A percentile compares a stretch with the other conserved stretches of the same genome.
These are phyloP conservation scores for Decapterus maruadsi DNA, from an alignment of 2,797 vertebrate genomes.

Conservation along the genomic window DNA sequence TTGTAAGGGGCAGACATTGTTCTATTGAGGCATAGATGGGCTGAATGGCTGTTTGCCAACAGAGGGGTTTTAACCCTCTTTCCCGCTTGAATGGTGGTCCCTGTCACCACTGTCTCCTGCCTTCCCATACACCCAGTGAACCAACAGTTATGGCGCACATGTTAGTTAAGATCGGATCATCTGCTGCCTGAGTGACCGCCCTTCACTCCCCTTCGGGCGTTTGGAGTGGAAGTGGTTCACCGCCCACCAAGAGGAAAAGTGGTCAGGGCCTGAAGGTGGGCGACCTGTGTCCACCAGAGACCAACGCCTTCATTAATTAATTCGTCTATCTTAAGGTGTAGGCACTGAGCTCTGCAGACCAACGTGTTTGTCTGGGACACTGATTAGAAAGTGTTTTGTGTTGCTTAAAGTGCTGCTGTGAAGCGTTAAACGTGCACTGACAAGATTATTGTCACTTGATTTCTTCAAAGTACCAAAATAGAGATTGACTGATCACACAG, in stretches of 20 bases:
- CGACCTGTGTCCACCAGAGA: conserved; percentile 50
- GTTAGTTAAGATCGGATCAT: conserved; percentile 57
- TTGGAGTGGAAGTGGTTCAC: conserved; percentile 24
- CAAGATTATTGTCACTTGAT: conserved; percentile 67
- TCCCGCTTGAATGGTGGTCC: conserved; percentile 19
- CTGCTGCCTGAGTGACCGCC: conserved; percentile 60
- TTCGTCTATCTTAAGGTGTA: conserved; percentile 7
- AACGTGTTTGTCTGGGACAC: conserved; percentile 15
- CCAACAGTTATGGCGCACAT: conserved; percentile 46
- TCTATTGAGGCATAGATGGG: conserved; percentile 25
- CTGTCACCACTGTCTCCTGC: background rate
- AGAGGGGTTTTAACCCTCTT: conserved; percentile 24
- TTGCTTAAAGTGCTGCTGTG: conserved; percentile 40
- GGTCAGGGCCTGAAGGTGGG: conserved; percentile 31
- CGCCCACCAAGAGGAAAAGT: conserved; percentile 41
- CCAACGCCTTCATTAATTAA: conserved; percentile 14
- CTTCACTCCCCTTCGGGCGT: conserved; percentile 33
- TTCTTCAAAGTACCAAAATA: conserved; percentile 64
- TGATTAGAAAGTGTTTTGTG: conserved; percentile 50
- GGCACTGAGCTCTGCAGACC: background rate
- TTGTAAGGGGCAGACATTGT: conserved; percentile 13
- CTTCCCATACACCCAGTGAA: conserved; percentile 13
- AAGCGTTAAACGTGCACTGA: conserved; percentile 65
- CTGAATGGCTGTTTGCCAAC: conserved; percentile 42
- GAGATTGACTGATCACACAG: conserved; percentile 17